phyloP scores from a whole-genome alignment of 2,888 invertebrate genomes.

The Cataglyphis cursor region DNA sequence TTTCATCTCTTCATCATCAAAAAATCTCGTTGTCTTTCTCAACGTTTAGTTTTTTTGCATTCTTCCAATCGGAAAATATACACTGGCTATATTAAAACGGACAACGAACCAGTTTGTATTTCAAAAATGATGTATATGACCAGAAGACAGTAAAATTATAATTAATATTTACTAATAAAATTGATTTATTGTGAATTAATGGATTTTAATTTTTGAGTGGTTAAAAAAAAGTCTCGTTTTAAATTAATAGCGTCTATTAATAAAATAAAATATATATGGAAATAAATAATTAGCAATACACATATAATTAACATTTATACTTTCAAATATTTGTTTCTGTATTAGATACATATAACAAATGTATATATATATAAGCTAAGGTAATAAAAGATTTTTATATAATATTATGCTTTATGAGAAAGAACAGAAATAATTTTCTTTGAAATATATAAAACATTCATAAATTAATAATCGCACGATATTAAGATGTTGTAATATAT shows the following conservation, averaged over 20 bases:
- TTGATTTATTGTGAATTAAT: background rate
- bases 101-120: background rate
- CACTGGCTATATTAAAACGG: conserved; percentile 10
- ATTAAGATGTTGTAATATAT: background rate
- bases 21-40: background rate
- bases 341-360: background rate
- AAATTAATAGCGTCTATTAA: background rate
- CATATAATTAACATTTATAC: background rate
- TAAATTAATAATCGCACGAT: background rate
- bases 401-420: background rate
- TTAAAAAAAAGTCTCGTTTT: background rate
- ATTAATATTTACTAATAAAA: conserved; percentile 14
- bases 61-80: background rate
- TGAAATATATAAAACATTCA: background rate
- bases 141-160: background rate
- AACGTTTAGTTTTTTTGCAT: background rate
- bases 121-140: background rate
- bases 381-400: background rate
- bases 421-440: background rate
- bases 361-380: background rate
- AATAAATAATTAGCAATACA: background rate
- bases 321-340: background rate
- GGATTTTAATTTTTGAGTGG: background rate
- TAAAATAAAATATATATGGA: background rate
- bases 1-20: background rate